These are phyloP conservation scores for Nesoenas mayeri DNA, from an alignment of 2,113 vertebrate species.

Conservation along the genomic window DNA sequence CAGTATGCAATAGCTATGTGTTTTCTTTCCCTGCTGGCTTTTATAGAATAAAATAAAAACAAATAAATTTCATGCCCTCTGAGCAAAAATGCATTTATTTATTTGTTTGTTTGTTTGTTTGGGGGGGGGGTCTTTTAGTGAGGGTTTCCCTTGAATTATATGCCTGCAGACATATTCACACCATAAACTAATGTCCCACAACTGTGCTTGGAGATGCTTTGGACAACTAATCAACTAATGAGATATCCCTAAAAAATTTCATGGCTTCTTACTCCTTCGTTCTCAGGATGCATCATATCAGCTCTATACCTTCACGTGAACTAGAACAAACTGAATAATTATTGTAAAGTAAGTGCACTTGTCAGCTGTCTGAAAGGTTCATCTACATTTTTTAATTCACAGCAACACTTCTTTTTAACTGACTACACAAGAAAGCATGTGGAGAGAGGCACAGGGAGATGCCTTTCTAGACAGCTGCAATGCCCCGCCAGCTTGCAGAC, in stretches of 20 bases:
- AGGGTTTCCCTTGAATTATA: background rate
- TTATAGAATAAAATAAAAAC: background rate
- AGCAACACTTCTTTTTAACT: background rate
- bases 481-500: background rate
- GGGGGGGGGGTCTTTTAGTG: background rate
- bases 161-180: background rate
- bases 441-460: background rate
- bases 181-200: background rate
- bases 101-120: background rate
- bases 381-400: background rate
- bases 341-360: background rate
- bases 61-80: background rate
- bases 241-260: background rate
- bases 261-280: background rate
- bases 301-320: background rate
- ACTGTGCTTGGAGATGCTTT: background rate
- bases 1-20: fast-evolving
- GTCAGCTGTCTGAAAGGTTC: background rate
- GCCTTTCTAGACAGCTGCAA: background rate
- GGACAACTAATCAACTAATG: background rate
- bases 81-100: background rate
- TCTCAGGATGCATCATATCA: background rate
- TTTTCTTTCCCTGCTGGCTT: background rate
- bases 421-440: background rate
- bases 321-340: background rate